Percentiles rank a stretch among this genome's conserved stretches.
These are phyloP conservation scores for Ectemnius lituratus DNA, from an alignment of 2,888 invertebrate genomes.

Conservation along the genomic window DNA sequence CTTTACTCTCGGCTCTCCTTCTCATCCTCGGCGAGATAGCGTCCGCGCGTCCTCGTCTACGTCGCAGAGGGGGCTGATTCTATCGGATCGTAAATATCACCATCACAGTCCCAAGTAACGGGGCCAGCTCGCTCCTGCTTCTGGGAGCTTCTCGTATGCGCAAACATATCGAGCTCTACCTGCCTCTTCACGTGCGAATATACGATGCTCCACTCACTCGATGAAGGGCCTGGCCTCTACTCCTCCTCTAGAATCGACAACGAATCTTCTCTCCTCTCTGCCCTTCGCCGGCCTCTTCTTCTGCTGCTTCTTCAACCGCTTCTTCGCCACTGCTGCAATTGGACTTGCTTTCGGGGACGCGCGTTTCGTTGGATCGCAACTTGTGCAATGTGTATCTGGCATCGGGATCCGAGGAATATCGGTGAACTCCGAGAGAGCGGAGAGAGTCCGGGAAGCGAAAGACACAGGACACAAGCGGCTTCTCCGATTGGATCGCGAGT, in stretches of 20 bases:
- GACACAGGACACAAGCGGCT: constrained; percentile 10
- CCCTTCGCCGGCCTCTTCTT: neutral
- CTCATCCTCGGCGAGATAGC: constrained; percentile 29
- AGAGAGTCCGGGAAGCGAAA: constrained; percentile 10
- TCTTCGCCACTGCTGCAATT: constrained; percentile 10
- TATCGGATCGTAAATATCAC: constrained; percentile 77
- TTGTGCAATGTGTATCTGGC: constrained; percentile 13
- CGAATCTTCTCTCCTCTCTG: no score
- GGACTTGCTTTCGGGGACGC: neutral
- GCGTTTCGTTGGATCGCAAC: neutral
- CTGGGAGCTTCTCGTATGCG: constrained; percentile 8
- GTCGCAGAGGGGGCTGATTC: constrained; percentile 72
- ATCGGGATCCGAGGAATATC: constrained; percentile 39
- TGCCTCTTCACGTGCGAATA: constrained; percentile 5
- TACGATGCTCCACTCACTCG: neutral
- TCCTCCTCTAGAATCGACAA: neutral
- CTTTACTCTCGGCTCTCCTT: constrained; percentile 30
- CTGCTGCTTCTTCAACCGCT: constrained; percentile 8
- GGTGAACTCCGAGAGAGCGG: constrained; percentile 12
- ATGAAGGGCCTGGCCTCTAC: neutral
- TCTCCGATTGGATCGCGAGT: constrained; percentile 30
- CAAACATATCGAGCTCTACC: neutral
- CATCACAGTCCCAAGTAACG: constrained; percentile 64
- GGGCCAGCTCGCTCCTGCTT: constrained; percentile 31
- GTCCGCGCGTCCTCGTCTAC: constrained; percentile 52